Percentiles rank a stretch among this genome's conserved stretches.
Evolutionary conservation across 2,797 vertebrate species (phyloP).

Genomic region (Artibeus lituratus): DNA sequence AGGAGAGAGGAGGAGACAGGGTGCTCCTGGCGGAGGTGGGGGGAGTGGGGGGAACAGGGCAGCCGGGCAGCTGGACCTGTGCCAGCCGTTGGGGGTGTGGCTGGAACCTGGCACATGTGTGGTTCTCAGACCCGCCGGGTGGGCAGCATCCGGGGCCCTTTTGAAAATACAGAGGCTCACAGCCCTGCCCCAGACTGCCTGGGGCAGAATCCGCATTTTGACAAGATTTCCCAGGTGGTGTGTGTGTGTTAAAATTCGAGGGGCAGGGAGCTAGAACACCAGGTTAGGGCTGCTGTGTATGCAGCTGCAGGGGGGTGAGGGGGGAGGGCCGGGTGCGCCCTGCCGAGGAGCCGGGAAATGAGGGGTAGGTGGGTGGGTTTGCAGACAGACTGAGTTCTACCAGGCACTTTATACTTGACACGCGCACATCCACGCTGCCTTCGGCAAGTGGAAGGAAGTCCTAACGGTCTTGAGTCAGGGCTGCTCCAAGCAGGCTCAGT

Average conservation of each 20-base stretch:
- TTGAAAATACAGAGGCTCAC: neutral
- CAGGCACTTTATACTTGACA: neutral
- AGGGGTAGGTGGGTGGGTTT: neutral
- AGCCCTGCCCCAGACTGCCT: neutral
- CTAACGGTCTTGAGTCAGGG: neutral
- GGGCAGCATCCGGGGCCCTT: neutral
- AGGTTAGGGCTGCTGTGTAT: neutral
- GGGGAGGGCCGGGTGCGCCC: rapidly evolving
- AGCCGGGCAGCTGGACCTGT: rapidly evolving
- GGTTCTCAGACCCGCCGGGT: neutral
- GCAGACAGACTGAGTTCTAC: neutral
- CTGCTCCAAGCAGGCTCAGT: neutral
- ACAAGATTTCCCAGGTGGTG: neutral
- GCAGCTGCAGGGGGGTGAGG: too few relatives aligned
- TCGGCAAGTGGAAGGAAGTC: neutral
- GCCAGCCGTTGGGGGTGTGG: neutral
- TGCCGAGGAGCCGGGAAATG: neutral
- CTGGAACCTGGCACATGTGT: neutral
- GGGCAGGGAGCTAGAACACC: neutral
- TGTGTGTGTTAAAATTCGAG: neutral
- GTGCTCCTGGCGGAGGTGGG: neutral
- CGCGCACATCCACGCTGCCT: neutral
- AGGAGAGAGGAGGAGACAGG: neutral
- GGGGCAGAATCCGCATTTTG: neutral
- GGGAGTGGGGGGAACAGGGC: neutral